These are phyloP conservation scores for Anarrhichthys ocellatus DNA, from an alignment of 2,113 vertebrate species.

Conservation along the genomic window DNA sequence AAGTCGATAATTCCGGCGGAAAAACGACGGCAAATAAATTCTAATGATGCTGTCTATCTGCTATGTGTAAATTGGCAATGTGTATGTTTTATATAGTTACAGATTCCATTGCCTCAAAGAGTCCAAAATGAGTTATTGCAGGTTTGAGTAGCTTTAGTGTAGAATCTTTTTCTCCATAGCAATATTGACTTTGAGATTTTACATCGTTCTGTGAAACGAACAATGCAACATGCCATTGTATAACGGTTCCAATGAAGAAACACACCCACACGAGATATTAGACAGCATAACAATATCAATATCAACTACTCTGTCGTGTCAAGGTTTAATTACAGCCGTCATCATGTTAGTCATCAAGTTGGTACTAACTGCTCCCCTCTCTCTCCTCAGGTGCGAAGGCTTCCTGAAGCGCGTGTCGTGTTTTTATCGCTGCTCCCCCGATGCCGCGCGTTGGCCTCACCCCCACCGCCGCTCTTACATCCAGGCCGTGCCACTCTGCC, in stretches of 20 bases:
- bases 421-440: conserved; percentile 86
- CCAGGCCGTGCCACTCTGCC: conserved; percentile 85
- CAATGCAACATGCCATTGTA: not conserved
- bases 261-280: not conserved
- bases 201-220: not conserved
- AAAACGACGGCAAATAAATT: not conserved
- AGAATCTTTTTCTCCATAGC: not conserved
- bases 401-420: conserved; percentile 81
- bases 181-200: not conserved
- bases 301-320: not conserved
- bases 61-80: not conserved
- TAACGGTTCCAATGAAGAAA: not conserved
- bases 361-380: not conserved
- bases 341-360: not conserved
- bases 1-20: too few relatives aligned
- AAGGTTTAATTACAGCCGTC: not conserved
- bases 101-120: not conserved
- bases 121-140: not conserved
- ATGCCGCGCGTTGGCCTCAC: conserved; percentile 83
- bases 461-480: conserved; percentile 73
- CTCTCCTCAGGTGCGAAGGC: conserved; percentile 73
- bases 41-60: not conserved
- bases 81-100: not conserved
- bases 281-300: not conserved
- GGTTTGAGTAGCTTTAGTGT: not conserved